Base-by-base conservation (phyloP, 2,797 vertebrate species). In the Antrozous pallidus region DNA sequence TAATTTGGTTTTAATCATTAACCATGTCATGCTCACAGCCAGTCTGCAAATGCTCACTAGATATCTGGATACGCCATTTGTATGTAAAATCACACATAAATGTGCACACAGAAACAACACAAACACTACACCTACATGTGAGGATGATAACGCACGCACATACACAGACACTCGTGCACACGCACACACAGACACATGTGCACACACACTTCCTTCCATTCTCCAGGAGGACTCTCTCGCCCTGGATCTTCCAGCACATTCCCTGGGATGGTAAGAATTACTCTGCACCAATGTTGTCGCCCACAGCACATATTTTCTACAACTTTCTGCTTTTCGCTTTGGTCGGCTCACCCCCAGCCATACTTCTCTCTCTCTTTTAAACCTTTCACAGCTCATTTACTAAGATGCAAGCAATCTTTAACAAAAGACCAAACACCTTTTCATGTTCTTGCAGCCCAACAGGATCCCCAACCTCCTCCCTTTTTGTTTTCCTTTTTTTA, bases 1-100 rank as follows among this genome's bases (percentile, higher is more conserved):
- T 61, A 63, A 71, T 93, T 93, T 96, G 92, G 73, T 89, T 90
- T 83, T 89, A 83, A 71, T 88, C 85, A 56, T 47, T 84, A 80
- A 88, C 54, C 20, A 24, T 1, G 47, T 38, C 70, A 58, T 16
- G 47, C 7, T 49, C 28, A 33, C 26, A 5, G 8, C 42, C 22
- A 33, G 3, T 26, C 28, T 67, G 63, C 54, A 78, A 24, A 91
- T 26, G 49, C 24, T 38, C 26, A 36, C 18, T 8, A 20, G 40
- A 18, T 40, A 61, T 42, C 49, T 26, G 42, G 49, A 14, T 22
- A 6, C 13, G 7, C 61, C 33, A 8, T 83, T 3, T 10, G 54
- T 65, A 31, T 40, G 14, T 75, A 26, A 69, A 28, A 81, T 63
- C 45, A 45, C 49, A 69, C 63, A 51, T 0, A 13, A 40, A 11